These are phyloP conservation scores for Macroglossus sobrinus DNA, from an alignment of 2,113 vertebrate genomes.

Conservation along the genomic window DNA sequence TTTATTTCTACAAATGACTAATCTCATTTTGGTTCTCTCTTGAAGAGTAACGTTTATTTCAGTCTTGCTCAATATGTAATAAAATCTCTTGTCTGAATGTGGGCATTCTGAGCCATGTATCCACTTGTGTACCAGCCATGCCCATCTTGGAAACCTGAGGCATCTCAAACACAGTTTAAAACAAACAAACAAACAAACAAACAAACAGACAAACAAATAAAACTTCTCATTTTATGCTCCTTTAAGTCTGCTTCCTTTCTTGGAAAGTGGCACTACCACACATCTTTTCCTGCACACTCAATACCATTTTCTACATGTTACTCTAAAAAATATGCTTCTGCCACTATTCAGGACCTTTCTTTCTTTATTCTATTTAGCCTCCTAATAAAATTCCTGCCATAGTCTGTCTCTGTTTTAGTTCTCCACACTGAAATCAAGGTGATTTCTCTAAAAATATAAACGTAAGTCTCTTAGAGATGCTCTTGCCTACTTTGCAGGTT, in stretches of 20 bases:
- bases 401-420: background rate
- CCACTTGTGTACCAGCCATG: background rate
- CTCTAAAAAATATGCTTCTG: background rate
- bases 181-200: background rate
- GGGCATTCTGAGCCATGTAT: background rate
- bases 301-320: background rate
- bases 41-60: background rate
- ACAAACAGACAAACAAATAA: background rate
- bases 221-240: background rate
- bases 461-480: background rate
- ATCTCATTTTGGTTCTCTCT: background rate
- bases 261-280: background rate
- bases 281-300: background rate
- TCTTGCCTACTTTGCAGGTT: background rate
- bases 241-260: background rate
- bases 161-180: background rate
- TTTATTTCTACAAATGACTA: background rate
- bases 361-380: background rate
- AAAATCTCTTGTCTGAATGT: background rate
- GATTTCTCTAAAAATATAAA: slow-evolving; percentile 13
- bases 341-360: background rate
- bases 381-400: background rate
- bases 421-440: background rate
- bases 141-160: background rate
- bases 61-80: background rate